phyloP scores from a whole-genome alignment of 2,888 invertebrate genomes.

The Plebejus melissa region DNA sequence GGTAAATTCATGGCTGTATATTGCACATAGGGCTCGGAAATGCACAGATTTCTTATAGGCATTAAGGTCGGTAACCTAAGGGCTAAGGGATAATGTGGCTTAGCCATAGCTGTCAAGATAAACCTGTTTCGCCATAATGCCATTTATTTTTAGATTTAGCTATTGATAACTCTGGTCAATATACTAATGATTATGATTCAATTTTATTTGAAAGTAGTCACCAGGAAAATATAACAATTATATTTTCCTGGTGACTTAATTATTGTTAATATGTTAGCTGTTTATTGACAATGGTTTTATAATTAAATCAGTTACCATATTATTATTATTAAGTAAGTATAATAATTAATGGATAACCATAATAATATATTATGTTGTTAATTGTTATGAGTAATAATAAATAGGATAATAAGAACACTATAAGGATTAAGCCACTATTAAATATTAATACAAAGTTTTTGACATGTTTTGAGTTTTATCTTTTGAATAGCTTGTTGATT shows the following conservation, averaged over 20 bases:
- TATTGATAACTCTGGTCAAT: background rate
- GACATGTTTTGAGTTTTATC: too few species aligned
- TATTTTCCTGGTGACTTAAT: too few species aligned
- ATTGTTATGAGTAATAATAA: too few species aligned
- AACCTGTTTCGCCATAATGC: constrained; percentile 16
- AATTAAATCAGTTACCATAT: too few species aligned
- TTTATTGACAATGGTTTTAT: too few species aligned
- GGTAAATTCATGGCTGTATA: constrained; percentile 35
- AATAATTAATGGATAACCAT: too few species aligned
- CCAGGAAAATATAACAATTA: background rate
- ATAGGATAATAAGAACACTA: too few species aligned
- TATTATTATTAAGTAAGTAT: too few species aligned
- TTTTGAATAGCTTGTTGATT: too few species aligned
- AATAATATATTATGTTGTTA: too few species aligned
- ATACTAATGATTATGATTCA: background rate
- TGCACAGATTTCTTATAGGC: constrained; percentile 37
- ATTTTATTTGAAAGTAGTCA: background rate
- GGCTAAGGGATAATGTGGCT: constrained; percentile 31
- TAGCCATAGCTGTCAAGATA: constrained; percentile 23
- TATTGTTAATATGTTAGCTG: background rate
- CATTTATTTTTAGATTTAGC: constrained; percentile 17
- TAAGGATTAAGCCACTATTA: too few species aligned
- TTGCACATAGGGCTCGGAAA: constrained; percentile 35
- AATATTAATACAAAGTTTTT: too few species aligned
- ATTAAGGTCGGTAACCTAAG: constrained; percentile 38